These are phyloP conservation scores for Orussus abietinus DNA, from an alignment of 1,140 invertebrate genomes.

Conservation along the genomic window DNA sequence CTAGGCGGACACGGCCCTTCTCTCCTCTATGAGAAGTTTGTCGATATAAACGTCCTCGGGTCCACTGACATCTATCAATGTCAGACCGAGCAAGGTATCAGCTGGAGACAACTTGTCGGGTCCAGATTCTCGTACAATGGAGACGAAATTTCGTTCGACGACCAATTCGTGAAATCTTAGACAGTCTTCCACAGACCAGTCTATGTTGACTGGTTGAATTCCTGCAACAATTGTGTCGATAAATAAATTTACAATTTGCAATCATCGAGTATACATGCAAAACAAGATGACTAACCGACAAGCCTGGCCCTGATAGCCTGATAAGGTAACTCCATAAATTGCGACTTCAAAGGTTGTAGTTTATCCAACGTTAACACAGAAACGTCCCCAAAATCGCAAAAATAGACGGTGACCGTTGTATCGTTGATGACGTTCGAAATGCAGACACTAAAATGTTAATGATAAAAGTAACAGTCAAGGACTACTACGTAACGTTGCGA, in stretches of 20 bases:
- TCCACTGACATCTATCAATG: slow-evolving; percentile 56
- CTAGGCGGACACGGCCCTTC: slow-evolving; percentile 50
- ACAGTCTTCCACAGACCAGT: slow-evolving; percentile 59
- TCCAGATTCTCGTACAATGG: slow-evolving; percentile 51
- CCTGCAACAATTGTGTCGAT: slow-evolving; percentile 41
- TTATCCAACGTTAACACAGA: slow-evolving; percentile 40
- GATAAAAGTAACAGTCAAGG: slow-evolving; percentile 5
- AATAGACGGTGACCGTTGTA: slow-evolving; percentile 52
- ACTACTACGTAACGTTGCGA: neutral
- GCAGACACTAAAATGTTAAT: slow-evolving; percentile 43
- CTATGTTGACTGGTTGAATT: slow-evolving; percentile 54
- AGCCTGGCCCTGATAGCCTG: slow-evolving; percentile 59
- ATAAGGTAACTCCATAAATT: slow-evolving; percentile 54
- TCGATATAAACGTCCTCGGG: slow-evolving; percentile 55
- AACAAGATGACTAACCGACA: slow-evolving; percentile 42
- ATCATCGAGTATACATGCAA: slow-evolving; percentile 2
- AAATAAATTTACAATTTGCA: slow-evolving; percentile 15
- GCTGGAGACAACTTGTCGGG: slow-evolving; percentile 49
- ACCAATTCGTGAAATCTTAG: slow-evolving; percentile 58
- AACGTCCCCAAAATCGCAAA: slow-evolving; percentile 58
- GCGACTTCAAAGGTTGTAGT: slow-evolving; percentile 46
- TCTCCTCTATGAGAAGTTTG: slow-evolving; percentile 51
- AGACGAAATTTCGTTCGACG: slow-evolving; percentile 57
- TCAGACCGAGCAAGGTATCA: slow-evolving; percentile 53
- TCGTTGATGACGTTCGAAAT: slow-evolving; percentile 47